A percentile compares a stretch with the other conserved stretches of the same genome.
phyloP scores from a whole-genome alignment of 92 coral and sea anemone genomes.

The Pocillopora grandis region DNA sequence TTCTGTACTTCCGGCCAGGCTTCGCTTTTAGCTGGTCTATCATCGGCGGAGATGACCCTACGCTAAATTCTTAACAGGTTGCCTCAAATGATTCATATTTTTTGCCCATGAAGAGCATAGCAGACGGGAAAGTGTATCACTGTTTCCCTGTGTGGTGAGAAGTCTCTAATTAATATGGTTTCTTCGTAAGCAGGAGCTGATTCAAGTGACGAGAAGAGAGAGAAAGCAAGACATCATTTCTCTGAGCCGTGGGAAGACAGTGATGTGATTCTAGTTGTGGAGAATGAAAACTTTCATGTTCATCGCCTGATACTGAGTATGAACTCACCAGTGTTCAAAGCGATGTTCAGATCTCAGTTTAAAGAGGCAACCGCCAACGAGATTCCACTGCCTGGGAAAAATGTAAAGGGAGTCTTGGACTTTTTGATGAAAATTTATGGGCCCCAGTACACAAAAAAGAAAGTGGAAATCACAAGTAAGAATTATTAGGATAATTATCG shows the following conservation, averaged over 20 bases:
- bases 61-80: too few species aligned
- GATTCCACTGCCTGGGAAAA: conserved; percentile 28
- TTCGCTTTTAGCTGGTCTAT: too few species aligned
- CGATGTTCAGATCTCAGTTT: conserved; percentile 31
- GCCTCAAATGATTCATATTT: too few species aligned
- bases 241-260: conserved; percentile 45
- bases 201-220: too few species aligned
- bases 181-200: too few species aligned
- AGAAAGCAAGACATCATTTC: background rate
- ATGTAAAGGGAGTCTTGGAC: conserved; percentile 2
- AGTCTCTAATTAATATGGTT: too few species aligned
- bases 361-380: conserved; percentile 20
- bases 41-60: too few species aligned
- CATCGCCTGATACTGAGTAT: conserved; percentile 26
- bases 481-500: too few species aligned
- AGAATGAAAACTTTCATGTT: conserved; percentile 26
- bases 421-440: conserved; percentile 18
- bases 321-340: conserved; percentile 41
- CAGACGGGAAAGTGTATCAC: too few species aligned
- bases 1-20: too few species aligned
- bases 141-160: too few species aligned
- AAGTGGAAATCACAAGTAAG: background rate
- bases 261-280: conserved; percentile 21
- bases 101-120: too few species aligned
- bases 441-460: background rate